phyloP scores from a whole-genome alignment of 37 sponge, comb jelly and placozoan genomes.

The Chondrosia reniformis region DNA sequence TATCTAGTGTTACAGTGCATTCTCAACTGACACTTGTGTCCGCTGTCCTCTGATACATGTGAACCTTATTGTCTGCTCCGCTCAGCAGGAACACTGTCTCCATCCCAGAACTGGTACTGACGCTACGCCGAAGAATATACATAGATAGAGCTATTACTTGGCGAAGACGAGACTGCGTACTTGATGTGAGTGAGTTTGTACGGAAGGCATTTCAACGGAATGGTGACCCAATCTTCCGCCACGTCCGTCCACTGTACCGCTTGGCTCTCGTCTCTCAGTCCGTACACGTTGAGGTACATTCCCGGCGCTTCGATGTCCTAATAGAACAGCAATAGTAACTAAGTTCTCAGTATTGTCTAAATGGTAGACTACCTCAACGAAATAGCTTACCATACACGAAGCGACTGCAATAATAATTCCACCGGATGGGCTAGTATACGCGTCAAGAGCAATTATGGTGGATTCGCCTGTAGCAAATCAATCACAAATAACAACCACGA shows the following conservation, averaged over 20 bases:
- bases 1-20: too few relatives aligned
- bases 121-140: slow-evolving; percentile 22
- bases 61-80: slow-evolving; percentile 69
- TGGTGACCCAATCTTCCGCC: slow-evolving; percentile 74
- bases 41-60: slow-evolving; percentile 33
- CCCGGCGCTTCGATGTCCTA: too few relatives aligned
- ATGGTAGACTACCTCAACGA: too few relatives aligned
- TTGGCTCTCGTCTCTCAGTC: too few relatives aligned
- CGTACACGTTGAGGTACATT: too few relatives aligned
- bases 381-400: too few relatives aligned
- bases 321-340: too few relatives aligned
- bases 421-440: neutral
- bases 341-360: too few relatives aligned
- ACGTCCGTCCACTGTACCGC: too few relatives aligned
- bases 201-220: slow-evolving; percentile 53
- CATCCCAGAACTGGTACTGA: slow-evolving; percentile 35
- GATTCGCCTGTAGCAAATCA: neutral
- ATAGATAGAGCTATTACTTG: neutral
- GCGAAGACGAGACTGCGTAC: slow-evolving; percentile 15
- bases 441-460: slow-evolving; percentile 6
- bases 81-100: slow-evolving; percentile 71
- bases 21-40: too few relatives aligned
- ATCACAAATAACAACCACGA: neutral
- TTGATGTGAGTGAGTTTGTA: slow-evolving; percentile 64
- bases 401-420: too few relatives aligned